Base-by-base conservation (phyloP, 2,797 vertebrate genomes). In the Sciaenops ocellatus region DNA sequence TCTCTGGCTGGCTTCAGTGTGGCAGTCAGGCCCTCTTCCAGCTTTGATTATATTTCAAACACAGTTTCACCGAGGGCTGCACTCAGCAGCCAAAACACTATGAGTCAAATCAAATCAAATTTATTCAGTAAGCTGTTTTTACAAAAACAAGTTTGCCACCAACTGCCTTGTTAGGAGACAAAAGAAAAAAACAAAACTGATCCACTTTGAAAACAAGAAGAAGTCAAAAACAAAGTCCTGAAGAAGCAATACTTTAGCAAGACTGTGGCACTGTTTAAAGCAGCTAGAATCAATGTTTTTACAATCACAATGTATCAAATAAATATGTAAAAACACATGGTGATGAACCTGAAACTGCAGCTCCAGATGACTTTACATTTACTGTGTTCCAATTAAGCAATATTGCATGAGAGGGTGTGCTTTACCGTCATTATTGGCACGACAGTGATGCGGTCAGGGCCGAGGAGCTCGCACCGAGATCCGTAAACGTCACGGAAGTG, bases 21-120 rank as follows among this genome's bases (percentile, higher is more conserved):
- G 65, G 68, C 69, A 71, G 56, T 63, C 69, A 73, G 85, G 44
- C 72, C 79, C 61, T 83, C 79, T 55, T 84, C 81, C 68, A 78
- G 88, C 85, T 90, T 78, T 88, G 85, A 93, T 92, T 89, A 78
- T 75, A 76, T 91, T 91, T 89, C 78, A 88, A 76, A 90, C 68
- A 41, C 73, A 82, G 54, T 84, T 86, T 87, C 76, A 89, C 81
- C 41, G 2, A 80, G 4, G 62, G 79, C 80, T 77, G 62, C 69
- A 77, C 52, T 73, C 47, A 57, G 69, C 83, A 71, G 85, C 74
- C 79, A 84, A 77, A 83, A 79, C 82, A 81, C 66, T 63, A n/a
- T 50, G 70, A 86, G 59, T 86, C 86, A 79, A 79, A 87, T 86
- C 80, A 82, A 76, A 84, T 85, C 46, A 70, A 82, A 84, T 89